Evolutionary conservation across 2,113 vertebrate genomes (phyloP).

Genomic region (Odocoileus hemionus): DNA sequence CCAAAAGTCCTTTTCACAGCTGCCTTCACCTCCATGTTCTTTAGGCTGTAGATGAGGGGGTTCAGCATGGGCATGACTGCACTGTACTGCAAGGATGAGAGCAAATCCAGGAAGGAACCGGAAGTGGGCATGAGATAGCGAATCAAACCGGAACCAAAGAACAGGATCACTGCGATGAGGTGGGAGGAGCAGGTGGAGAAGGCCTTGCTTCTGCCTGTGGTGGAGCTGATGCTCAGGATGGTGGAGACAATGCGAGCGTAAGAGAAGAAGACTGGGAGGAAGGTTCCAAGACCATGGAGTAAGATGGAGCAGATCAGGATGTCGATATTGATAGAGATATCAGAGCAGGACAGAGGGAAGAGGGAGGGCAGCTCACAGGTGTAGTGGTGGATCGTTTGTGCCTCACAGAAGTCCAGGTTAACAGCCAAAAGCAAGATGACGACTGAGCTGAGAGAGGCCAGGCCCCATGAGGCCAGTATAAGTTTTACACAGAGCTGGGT

Average conservation of each 20-base stretch:
- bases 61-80: conserved; percentile 51
- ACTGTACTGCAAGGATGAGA: conserved; percentile 47
- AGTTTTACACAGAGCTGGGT: conserved; percentile 35
- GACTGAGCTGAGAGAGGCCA: conserved; percentile 50
- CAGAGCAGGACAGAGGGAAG: conserved; percentile 54
- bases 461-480: conserved; percentile 23
- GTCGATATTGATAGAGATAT: not conserved
- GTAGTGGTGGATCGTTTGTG: conserved; percentile 32
- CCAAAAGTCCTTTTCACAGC: not conserved
- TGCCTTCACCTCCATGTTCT: conserved; percentile 51
- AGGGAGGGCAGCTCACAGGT: conserved; percentile 53
- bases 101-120: conserved; percentile 33
- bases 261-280: conserved; percentile 44
- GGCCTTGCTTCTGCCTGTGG: conserved; percentile 37
- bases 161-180: conserved; percentile 55
- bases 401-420: conserved; percentile 45
- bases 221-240: conserved; percentile 53
- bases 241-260: conserved; percentile 54
- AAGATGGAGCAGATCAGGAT: conserved; percentile 35
- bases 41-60: conserved; percentile 61
- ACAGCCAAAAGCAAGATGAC: conserved; percentile 46
- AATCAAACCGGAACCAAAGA: conserved; percentile 61
- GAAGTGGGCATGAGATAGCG: conserved; percentile 65
- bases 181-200: conserved; percentile 67
- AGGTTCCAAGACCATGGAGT: conserved; percentile 42